phyloP scores from a whole-genome alignment of 2,888 invertebrate genomes.

The Microplitis deprimator region DNA sequence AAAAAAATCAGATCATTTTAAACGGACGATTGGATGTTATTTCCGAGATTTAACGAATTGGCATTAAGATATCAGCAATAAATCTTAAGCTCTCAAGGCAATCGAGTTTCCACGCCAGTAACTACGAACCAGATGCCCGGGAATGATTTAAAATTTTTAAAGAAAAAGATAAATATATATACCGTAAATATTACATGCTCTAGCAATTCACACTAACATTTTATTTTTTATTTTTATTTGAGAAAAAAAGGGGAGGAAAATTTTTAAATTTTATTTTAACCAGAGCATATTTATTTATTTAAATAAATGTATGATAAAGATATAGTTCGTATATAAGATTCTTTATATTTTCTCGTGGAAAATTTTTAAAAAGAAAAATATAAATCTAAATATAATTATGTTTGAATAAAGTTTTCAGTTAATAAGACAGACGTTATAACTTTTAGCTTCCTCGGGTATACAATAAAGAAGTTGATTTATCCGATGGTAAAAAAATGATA shows the following conservation, averaged over 20 bases:
- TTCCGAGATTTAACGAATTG: not conserved
- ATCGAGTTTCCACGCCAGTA: conserved; percentile 37
- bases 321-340: too few species aligned
- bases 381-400: not conserved
- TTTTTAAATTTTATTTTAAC: not conserved
- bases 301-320: too few species aligned
- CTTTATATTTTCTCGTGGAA: too few species aligned
- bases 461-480: conserved; percentile 29
- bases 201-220: not conserved
- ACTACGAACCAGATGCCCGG: conserved; percentile 20
- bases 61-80: conserved; percentile 37
- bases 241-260: not conserved
- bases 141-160: conserved; percentile 16
- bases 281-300: not conserved
- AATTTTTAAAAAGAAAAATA: too few species aligned
- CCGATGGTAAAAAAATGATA: not conserved
- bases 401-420: not conserved
- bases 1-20: not conserved
- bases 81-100: conserved; percentile 29
- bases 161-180: conserved; percentile 15
- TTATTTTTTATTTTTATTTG: not conserved
- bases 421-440: not conserved
- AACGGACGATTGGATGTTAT: not conserved
- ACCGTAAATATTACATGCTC: conserved; percentile 14
- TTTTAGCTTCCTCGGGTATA: not conserved